Percentiles rank a stretch among this genome's conserved stretches.
These are phyloP conservation scores for Conger conger DNA, from an alignment of 2,113 vertebrate genomes.

Conservation along the genomic window DNA sequence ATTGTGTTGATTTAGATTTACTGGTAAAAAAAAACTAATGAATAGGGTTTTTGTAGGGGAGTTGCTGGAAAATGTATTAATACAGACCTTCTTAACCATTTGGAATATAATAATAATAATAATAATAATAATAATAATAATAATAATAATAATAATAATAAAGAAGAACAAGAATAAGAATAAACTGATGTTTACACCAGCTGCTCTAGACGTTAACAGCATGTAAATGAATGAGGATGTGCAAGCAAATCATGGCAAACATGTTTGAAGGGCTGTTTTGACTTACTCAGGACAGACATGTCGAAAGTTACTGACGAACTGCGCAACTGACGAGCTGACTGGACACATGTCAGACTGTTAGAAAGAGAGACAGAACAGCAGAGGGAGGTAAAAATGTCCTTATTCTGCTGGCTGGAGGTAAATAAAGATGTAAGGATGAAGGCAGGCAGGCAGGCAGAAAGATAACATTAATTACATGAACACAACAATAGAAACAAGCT, in stretches of 20 bases:
- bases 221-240: background rate
- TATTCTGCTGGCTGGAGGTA: background rate
- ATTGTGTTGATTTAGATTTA: background rate
- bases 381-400: background rate
- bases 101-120: background rate
- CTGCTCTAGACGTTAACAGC: background rate
- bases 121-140: too few species aligned
- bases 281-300: background rate
- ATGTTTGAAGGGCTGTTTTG: background rate
- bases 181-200: background rate
- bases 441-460: background rate
- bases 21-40: background rate
- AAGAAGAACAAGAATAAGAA: too few species aligned
- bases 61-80: background rate
- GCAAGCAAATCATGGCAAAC: background rate
- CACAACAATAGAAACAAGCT: too few species aligned
- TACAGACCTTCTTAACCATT: background rate
- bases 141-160: background rate
- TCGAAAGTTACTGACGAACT: background rate
- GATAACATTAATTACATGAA: background rate
- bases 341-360: background rate
- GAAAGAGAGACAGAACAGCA: background rate
- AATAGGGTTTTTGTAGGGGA: background rate
- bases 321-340: background rate
- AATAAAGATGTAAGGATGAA: background rate